Conservation (phyloP, 2,113 vertebrate genomes). For the Mastomys coucha region DNA sequence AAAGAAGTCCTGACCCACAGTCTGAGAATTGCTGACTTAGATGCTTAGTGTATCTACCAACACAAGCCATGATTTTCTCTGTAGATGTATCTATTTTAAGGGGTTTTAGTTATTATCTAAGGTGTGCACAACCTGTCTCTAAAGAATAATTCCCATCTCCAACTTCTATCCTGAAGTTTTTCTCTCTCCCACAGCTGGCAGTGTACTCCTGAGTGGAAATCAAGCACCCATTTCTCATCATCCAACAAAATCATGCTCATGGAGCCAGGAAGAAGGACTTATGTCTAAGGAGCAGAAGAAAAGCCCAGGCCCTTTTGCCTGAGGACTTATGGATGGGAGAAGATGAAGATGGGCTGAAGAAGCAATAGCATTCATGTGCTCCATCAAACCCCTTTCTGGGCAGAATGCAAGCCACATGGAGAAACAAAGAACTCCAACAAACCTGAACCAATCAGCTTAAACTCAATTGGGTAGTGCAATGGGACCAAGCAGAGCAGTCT, state of each 20-base stretch:
- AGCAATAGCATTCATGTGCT: background rate
- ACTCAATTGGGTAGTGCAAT: background rate
- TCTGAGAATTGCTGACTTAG: background rate
- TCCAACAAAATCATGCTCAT: background rate
- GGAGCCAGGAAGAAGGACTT: slow-evolving; percentile 1
- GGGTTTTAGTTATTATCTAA: background rate
- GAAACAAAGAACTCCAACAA: background rate
- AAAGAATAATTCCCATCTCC: slow-evolving; percentile 22
- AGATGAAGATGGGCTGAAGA: background rate
- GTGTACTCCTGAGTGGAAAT: slow-evolving; percentile 15
- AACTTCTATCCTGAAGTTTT: background rate
- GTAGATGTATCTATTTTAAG: background rate
- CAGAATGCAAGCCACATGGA: background rate
- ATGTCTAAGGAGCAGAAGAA: background rate
- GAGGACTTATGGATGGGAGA: background rate
- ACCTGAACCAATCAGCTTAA: background rate
- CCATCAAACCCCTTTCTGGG: background rate
- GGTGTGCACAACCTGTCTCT: slow-evolving; percentile 29
- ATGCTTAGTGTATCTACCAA: slow-evolving; percentile 57
- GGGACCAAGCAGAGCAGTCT: background rate
- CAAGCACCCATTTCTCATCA: background rate
- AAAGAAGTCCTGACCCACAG: background rate
- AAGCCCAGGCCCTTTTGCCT: background rate
- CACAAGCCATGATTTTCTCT: slow-evolving; percentile 47
- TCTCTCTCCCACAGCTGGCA: background rate